These are phyloP conservation scores for Xiphorhynchus elegans DNA, from an alignment of 2,113 vertebrate species.

Conservation along the genomic window DNA sequence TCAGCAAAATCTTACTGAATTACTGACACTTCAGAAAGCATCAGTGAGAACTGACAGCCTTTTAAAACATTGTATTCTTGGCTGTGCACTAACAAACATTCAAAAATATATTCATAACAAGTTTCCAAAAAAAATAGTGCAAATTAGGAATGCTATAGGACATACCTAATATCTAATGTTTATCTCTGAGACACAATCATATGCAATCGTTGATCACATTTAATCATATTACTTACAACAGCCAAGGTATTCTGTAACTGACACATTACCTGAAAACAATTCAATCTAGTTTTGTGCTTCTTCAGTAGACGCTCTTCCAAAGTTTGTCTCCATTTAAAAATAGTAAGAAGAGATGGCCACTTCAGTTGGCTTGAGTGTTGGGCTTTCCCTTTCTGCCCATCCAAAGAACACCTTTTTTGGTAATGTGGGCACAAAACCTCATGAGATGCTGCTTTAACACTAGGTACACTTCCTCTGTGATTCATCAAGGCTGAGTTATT, in stretches of 20 bases:
- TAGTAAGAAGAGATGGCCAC: slow-evolving; percentile 70
- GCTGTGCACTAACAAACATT: neutral
- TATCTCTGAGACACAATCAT: neutral
- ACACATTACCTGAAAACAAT: slow-evolving; percentile 72
- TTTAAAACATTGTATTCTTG: neutral
- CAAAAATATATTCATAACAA: neutral
- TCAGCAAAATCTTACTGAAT: neutral
- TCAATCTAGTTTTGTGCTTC: slow-evolving; percentile 44
- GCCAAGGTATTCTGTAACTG: neutral
- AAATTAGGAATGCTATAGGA: neutral
- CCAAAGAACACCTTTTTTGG: slow-evolving; percentile 69
- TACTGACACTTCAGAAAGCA: neutral
- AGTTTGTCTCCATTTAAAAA: slow-evolving; percentile 75
- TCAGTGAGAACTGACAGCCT: neutral
- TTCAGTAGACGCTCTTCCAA: slow-evolving; percentile 72
- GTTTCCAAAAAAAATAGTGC: neutral
- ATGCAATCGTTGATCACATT: neutral
- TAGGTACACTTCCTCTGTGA: slow-evolving; percentile 72
- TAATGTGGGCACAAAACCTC: slow-evolving; percentile 15
- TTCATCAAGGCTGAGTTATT: slow-evolving; percentile 45
- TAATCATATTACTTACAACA: neutral
- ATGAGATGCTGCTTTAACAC: slow-evolving; percentile 23
- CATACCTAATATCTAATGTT: neutral
- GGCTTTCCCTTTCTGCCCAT: slow-evolving; percentile 49
- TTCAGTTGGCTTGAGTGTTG: slow-evolving; percentile 63